Base-by-base conservation (phyloP, 53 echinoderm and acorn worm genomes). In the Astropecten irregularis region DNA sequence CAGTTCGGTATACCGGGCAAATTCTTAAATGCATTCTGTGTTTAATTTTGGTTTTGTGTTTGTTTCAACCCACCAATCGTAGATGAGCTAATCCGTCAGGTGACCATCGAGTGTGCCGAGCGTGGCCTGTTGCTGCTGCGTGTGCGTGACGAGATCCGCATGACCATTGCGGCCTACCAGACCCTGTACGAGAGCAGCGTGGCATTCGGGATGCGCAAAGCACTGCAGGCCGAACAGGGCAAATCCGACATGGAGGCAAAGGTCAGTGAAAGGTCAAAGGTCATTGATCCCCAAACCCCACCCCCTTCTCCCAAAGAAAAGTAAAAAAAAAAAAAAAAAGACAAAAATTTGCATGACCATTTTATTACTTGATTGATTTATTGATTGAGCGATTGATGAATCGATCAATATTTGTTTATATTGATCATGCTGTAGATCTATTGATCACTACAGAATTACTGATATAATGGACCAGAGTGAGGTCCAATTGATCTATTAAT, bases 151-250 rank as follows among this genome's bases (percentile, higher is more conserved):
- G 96, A 96, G 71, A 96, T 96, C 36, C 85, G 96, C 16, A 96
- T 96, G 96, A 96, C 96, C 30, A 91, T 96, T 23, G 96, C 96
- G 36, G 96, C 96, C 27, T 96, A 96, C 70, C 96, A 96, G 92
- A 96, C 96, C 3, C 83, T 96, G 48, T 96, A 96, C 38, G 96
- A 96, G 64, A 96, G 96, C 89, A 96, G 96, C 40, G 96, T 96
- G 32, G 96, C 96, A n/a, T 96, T 96, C n/a, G 96, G 96, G 25
- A 96, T 96, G 93, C 89, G 96, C 40, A 93, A 95, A 57, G 96
- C 96, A 7, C 81, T 96, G 39, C 96, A 96, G 69, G 96, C 96
- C 10, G 96, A 96, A 74, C 93, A 93, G 83, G 96, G 96, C 86
- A 96, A 96, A 60, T 91, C 89, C 28, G 96, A 96, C 76, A 96